Evolutionary conservation across 2,113 vertebrate genomes (phyloP).

Genomic region (Lipophrys pholis): DNA sequence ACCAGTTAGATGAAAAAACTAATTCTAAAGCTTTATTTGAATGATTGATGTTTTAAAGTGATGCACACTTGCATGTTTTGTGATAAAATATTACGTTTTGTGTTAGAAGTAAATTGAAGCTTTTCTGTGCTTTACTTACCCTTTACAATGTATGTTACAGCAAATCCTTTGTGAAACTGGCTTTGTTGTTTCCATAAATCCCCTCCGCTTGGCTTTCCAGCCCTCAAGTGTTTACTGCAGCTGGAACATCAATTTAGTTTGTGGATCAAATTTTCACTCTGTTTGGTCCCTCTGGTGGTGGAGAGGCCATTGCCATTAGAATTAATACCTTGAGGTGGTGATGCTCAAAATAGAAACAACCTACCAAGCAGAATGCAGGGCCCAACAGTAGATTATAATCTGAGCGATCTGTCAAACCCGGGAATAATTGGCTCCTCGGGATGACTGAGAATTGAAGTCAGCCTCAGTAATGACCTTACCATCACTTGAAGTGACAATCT

Average conservation of each 20-base stretch:
- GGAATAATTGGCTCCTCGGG: slow-evolving; percentile 65
- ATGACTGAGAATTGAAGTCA: slow-evolving; percentile 56
- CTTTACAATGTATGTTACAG: slow-evolving; percentile 19
- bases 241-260: slow-evolving; percentile 62
- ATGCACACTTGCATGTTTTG: too few species aligned
- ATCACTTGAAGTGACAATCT: slow-evolving; percentile 47
- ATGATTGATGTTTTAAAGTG: too few species aligned
- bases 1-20: too few species aligned
- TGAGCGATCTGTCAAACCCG: slow-evolving; percentile 52
- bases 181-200: slow-evolving; percentile 50
- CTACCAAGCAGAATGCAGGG: slow-evolving; percentile 41
- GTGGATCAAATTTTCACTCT: slow-evolving; percentile 59
- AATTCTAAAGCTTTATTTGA: too few species aligned
- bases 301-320: slow-evolving; percentile 53
- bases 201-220: slow-evolving; percentile 16
- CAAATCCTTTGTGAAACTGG: slow-evolving; percentile 28
- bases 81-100: too few species aligned
- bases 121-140: slow-evolving; percentile 7
- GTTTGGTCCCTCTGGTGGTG: slow-evolving; percentile 37
- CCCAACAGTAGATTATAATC: slow-evolving; percentile 55
- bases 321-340: slow-evolving; percentile 53
- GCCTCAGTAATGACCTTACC: slow-evolving; percentile 54
- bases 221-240: slow-evolving; percentile 57
- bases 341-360: slow-evolving; percentile 61
- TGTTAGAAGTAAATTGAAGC: too few species aligned